phyloP scores from a whole-genome alignment of 1,140 invertebrate genomes.

The Nasonia vitripennis region DNA sequence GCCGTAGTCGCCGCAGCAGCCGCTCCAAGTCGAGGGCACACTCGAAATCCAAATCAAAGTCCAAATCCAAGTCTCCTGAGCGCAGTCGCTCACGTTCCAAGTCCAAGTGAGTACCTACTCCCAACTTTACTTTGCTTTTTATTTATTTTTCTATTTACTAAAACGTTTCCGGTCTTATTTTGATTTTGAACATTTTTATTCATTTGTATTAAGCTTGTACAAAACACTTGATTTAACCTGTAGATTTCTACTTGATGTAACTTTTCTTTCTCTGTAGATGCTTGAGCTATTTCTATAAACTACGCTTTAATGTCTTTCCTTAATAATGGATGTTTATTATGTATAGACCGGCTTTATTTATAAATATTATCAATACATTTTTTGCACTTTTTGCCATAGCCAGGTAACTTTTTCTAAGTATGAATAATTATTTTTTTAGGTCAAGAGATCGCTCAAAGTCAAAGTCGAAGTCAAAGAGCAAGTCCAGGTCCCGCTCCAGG shows the following conservation, averaged over 20 bases:
- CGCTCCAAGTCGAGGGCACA: conserved; percentile 82
- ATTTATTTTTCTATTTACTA: conserved; percentile 27
- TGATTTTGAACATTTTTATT: conserved; percentile 32
- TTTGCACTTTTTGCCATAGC: not conserved
- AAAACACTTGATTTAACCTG: not conserved
- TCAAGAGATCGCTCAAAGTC: conserved; percentile 78
- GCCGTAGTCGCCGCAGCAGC: conserved; percentile 79
- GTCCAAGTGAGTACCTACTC: conserved; percentile 74
- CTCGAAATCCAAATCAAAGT: conserved; percentile 83
- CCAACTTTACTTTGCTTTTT: conserved; percentile 46
- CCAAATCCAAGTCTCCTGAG: conserved; percentile 81
- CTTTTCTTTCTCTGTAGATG: not conserved
- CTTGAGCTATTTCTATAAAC: conserved; percentile 34
- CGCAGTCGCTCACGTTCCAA: conserved; percentile 79
- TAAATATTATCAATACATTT: not conserved
- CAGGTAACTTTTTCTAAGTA: not conserved
- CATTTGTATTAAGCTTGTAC: conserved; percentile 14
- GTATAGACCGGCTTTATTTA: not conserved
- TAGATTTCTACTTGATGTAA: not conserved
- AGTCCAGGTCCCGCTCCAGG: conserved; percentile 78
- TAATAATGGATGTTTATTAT: not conserved
- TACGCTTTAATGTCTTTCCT: not conserved
- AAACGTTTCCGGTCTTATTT: conserved; percentile 12
- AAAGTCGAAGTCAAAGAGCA: conserved; percentile 77
- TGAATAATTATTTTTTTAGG: conserved; percentile 69